Percentiles rank a stretch among this genome's conserved stretches.
phyloP scores from a whole-genome alignment of 92 coral and sea anemone genomes.

The Siderastrea siderea region DNA sequence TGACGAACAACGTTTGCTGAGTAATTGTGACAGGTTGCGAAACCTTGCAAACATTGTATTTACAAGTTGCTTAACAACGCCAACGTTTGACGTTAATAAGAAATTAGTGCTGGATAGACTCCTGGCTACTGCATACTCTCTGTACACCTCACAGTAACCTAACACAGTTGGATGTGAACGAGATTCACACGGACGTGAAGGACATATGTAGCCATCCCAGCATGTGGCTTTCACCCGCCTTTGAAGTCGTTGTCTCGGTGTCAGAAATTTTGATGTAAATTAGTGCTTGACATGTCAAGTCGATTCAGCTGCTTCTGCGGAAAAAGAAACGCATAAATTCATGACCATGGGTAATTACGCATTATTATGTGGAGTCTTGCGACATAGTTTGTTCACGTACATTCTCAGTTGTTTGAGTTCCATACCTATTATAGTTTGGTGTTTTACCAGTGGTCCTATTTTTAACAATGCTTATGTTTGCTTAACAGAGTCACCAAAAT shows the following conservation, averaged over 20 bases:
- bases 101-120: background rate
- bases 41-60: slow-evolving; percentile 33
- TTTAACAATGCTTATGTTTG: too few relatives aligned
- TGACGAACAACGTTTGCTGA: slow-evolving; percentile 48
- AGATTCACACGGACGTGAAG: slow-evolving; percentile 10
- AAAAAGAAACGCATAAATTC: slow-evolving; percentile 5
- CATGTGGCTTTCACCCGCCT: slow-evolving; percentile 16
- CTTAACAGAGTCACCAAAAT: too few relatives aligned
- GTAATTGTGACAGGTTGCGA: slow-evolving; percentile 48
- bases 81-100: background rate
- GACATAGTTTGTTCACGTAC: too few relatives aligned
- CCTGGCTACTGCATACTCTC: background rate
- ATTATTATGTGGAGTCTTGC: slow-evolving; percentile 14
- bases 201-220: background rate
- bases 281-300: slow-evolving; percentile 38
- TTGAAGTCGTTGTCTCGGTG: slow-evolving; percentile 22
- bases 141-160: slow-evolving; percentile 5
- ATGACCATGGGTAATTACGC: slow-evolving; percentile 13
- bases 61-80: slow-evolving; percentile 11
- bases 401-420: too few relatives aligned
- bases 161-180: slow-evolving; percentile 2
- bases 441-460: too few relatives aligned
- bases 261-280: slow-evolving; percentile 25
- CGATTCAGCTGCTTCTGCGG: slow-evolving; percentile 38
- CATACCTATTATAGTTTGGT: too few relatives aligned